Conservation (phyloP, 2,888 invertebrate genomes). For the Halictus quadricinctus region DNA sequence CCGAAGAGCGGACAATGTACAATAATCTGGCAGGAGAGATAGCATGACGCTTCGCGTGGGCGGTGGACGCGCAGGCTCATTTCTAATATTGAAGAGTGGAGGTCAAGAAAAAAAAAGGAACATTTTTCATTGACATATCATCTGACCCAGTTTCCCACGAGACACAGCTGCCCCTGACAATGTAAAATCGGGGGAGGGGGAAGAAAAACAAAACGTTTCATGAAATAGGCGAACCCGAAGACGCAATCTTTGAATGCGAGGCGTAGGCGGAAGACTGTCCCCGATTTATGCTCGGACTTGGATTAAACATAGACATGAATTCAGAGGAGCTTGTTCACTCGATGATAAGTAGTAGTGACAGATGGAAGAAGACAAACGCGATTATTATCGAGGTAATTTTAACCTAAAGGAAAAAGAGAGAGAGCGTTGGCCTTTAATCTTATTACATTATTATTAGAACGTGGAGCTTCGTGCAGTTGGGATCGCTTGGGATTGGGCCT, state of each 20-base stretch:
- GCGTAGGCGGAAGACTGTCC: neutral
- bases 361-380: neutral
- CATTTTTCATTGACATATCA: slow-evolving; percentile 7
- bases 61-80: neutral
- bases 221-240: neutral
- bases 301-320: neutral
- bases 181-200: neutral
- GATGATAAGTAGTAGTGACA: neutral
- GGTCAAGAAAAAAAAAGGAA: neutral
- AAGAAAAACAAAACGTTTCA: neutral
- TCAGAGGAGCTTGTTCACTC: neutral
- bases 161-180: neutral
- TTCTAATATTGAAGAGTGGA: slow-evolving; percentile 9
- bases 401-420: neutral
- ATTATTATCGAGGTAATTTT: neutral
- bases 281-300: neutral
- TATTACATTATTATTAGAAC: neutral
- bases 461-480: neutral
- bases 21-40: neutral
- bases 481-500: no score
- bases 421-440: neutral
- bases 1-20: slow-evolving; percentile 3
- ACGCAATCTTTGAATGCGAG: neutral
- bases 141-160: neutral
- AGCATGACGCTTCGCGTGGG: neutral